These are phyloP conservation scores for Anagrus nilaparvatae DNA, from an alignment of 1,140 invertebrate genomes.

Conservation along the genomic window DNA sequence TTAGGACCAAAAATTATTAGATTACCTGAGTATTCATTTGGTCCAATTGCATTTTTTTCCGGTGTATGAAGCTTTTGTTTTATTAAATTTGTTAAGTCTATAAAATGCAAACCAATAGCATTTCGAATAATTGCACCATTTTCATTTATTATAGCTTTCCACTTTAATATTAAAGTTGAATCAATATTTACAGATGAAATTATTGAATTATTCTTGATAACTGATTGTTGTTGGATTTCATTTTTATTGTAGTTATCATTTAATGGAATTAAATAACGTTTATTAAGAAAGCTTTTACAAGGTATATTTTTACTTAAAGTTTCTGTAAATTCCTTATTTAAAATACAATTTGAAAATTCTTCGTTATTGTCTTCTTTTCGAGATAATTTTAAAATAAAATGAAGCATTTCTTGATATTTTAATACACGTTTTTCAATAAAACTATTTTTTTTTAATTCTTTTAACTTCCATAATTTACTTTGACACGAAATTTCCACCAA, in stretches of 20 bases:
- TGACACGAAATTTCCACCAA: constrained; percentile 47
- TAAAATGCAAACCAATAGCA: constrained; percentile 38
- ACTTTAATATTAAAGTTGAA: constrained; percentile 32
- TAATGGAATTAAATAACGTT: constrained; percentile 25
- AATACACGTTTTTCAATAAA: too few species aligned
- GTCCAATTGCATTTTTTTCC: constrained; percentile 20
- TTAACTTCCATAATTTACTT: constrained; percentile 44
- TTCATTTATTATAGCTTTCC: constrained; percentile 33
- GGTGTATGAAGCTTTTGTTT: constrained; percentile 33
- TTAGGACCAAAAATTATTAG: constrained; percentile 40
- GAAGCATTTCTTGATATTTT: constrained; percentile 43
- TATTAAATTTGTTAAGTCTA: constrained; percentile 34
- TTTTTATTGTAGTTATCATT: constrained; percentile 17
- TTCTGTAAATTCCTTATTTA: constrained; percentile 20
- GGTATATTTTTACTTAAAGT: constrained; percentile 21
- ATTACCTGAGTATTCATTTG: constrained; percentile 28
- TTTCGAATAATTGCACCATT: constrained; percentile 23
- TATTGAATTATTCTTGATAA: constrained; percentile 12
- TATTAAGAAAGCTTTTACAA: constrained; percentile 31
- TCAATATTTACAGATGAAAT: constrained; percentile 25
- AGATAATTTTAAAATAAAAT: constrained; percentile 41
- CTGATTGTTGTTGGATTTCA: constrained; percentile 18
- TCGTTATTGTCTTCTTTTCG: constrained; percentile 21
- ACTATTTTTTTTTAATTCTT: constrained; percentile 30
- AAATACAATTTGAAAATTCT: constrained; percentile 32